Percentiles rank a stretch among this genome's conserved stretches.
Evolutionary conservation across 2,113 vertebrate genomes (phyloP).

Genomic region (Ophthalmolycus amberensis): DNA sequence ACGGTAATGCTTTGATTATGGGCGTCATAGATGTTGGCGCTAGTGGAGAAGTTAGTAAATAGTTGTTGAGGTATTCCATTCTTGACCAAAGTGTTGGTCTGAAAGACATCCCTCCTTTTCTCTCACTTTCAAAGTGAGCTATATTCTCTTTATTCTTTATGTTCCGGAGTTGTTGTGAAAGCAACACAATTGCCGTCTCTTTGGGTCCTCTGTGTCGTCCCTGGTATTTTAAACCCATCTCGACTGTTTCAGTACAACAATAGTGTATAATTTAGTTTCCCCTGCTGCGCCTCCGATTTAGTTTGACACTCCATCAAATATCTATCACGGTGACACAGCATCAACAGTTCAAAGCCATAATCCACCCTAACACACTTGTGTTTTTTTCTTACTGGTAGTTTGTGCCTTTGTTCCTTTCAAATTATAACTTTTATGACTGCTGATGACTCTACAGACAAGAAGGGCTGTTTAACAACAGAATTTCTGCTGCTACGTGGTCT

Average conservation of each 20-base stretch:
- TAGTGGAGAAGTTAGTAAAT: neutral
- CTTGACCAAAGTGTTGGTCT: neutral
- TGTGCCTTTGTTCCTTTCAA: slow-evolving; percentile 27
- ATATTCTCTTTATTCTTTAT: neutral
- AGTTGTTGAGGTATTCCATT: neutral
- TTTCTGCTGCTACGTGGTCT: neutral
- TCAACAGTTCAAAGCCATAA: slow-evolving; percentile 47
- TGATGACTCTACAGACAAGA: too few species aligned
- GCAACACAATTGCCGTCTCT: slow-evolving; percentile 1
- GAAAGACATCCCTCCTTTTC: too few species aligned
- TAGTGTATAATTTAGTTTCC: slow-evolving; percentile 58
- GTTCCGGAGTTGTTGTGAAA: slow-evolving; percentile 1
- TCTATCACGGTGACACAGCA: slow-evolving; percentile 24
- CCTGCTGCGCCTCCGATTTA: slow-evolving; percentile 39
- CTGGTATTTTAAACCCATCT: slow-evolving; percentile 26
- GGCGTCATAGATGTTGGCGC: too few species aligned
- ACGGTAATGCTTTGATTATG: too few species aligned
- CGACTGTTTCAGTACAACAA: slow-evolving; percentile 21
- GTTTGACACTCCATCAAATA: slow-evolving; percentile 54
- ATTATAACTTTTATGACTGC: slow-evolving; percentile 6
- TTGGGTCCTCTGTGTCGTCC: slow-evolving; percentile 3
- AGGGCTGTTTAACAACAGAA: neutral
- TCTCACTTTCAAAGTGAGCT: neutral
- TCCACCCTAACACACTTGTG: slow-evolving; percentile 33
- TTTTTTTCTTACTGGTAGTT: neutral